Base-by-base conservation (phyloP, 2,888 invertebrate genomes). In the Rapana venosa region DNA sequence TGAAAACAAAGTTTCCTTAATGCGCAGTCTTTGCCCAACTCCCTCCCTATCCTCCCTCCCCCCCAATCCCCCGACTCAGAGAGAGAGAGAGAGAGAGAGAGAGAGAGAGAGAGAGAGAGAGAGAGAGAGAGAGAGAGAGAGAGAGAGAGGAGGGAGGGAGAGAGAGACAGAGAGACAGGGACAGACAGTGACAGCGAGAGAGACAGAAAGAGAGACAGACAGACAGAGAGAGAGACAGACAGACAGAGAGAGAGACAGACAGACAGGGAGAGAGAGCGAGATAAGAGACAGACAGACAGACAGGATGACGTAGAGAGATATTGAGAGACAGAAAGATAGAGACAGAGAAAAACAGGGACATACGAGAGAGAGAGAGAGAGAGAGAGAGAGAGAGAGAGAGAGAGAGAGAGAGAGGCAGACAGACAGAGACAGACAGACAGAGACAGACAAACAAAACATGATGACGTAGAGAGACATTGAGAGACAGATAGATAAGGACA, bases 241-340 rank as follows among this genome's bases (percentile, higher is more conserved):
- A 70, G 22, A 84, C 47, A 36, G 20, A 6, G 11, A n/a, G n/a
- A 6, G n/a, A 20, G 47, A 36, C n/a, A 84, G 56, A 56, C 47
- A 84, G 84, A 84, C n/a, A 84, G 84, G 22, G 56, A 84, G 47
- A 84, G 66, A 61, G 47, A 66, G 58, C 11, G 56, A 88, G 22
- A 35, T 36, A 61, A 36, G 20, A 61, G 83, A 22, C 26, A n/a
- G 22, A 77, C 6, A n/a, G 17, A 35, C 5, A 66, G 66, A 66
- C 1, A 66, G 66, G 17, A 17, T 6, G 66, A 66, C 5, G 13
- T 2, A 66, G 66, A 13, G 66, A 66, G 17, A 2, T 15, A 61
- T 15, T 17, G 17, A 61, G 20, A 2, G 5, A 36, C 35, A 81
- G 5, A 81, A 15, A 81, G 20, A 20, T 8, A 30, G 30, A 30